Conservation (phyloP, 1,140 invertebrate species). For the Lepidurus couesii region DNA sequence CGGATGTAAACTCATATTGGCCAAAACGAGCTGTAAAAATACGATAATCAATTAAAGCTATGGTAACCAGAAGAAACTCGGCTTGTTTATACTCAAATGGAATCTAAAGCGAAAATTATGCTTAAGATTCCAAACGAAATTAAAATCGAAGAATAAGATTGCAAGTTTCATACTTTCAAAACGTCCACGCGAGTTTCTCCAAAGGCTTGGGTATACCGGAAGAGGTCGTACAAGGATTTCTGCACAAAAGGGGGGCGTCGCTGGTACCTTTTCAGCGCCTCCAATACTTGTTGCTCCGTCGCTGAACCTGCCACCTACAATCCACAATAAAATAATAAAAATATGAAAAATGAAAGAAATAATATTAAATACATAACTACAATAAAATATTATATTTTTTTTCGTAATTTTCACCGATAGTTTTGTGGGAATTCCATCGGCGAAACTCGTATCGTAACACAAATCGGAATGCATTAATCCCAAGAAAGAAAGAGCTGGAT, state of each 20-base stretch:
- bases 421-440: conserved; percentile 37
- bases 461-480: conserved; percentile 57
- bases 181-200: conserved; percentile 58
- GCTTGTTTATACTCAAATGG: too few relatives aligned
- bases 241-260: conserved; percentile 59
- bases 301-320: conserved; percentile 57
- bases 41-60: conserved; percentile 26
- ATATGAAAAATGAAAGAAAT: conserved; percentile 42
- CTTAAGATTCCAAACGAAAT: too few relatives aligned
- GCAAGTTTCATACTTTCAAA: conserved; percentile 46
- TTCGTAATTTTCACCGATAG: conserved; percentile 34
- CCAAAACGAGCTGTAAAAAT: conserved; percentile 55
- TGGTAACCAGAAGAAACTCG: not conserved
- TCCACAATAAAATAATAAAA: conserved; percentile 47
- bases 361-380: conserved; percentile 30
- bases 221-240: conserved; percentile 65
- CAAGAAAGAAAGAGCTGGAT: conserved; percentile 51
- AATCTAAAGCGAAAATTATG: too few relatives aligned
- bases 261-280: conserved; percentile 58
- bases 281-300: conserved; percentile 57
- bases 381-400: not conserved
- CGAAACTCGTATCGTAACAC: conserved; percentile 55
- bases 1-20: conserved; percentile 61
- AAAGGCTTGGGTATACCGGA: conserved; percentile 58
- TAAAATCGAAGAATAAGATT: too few relatives aligned